phyloP scores from a whole-genome alignment of 2,113 vertebrate genomes.

The Xyliphius kryptos region DNA sequence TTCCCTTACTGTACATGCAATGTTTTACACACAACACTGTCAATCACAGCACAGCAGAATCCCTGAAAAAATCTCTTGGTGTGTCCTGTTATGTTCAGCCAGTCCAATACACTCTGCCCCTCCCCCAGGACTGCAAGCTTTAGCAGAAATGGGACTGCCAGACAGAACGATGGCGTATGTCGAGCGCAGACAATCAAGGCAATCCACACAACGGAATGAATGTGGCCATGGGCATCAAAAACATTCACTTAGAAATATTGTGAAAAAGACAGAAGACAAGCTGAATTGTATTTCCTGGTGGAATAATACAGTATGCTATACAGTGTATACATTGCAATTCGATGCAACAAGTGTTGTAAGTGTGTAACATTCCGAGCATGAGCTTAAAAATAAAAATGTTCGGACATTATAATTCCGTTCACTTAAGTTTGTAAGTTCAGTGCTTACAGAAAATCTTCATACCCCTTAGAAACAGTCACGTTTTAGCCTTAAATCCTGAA shows the following conservation, averaged over 20 bases:
- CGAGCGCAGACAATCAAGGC: slow-evolving; percentile 7
- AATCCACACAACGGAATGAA: slow-evolving; percentile 16
- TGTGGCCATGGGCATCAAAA: neutral
- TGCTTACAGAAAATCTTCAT: too few relatives aligned
- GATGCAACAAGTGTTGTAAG: neutral
- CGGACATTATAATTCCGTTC: too few relatives aligned
- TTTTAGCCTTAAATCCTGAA: too few relatives aligned
- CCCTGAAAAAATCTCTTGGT: slow-evolving; percentile 5
- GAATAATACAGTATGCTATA: too few relatives aligned
- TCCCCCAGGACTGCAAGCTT: slow-evolving; percentile 3
- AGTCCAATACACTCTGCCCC: slow-evolving; percentile 13
- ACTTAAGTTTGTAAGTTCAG: too few relatives aligned
- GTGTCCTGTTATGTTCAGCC: slow-evolving; percentile 16
- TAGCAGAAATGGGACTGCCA: slow-evolving; percentile 28
- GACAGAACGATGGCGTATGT: slow-evolving; percentile 30
- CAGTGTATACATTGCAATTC: neutral
- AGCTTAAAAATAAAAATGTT: too few relatives aligned
- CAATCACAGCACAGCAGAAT: neutral
- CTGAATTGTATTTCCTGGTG: neutral
- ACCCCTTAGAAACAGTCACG: too few relatives aligned
- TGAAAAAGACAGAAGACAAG: too few relatives aligned
- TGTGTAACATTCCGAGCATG: too few relatives aligned
- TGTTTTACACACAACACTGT: neutral
- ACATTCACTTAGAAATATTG: slow-evolving; percentile 6
- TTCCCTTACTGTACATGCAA: too few relatives aligned